These are phyloP conservation scores for Gobionotothen gibberifrons DNA, from an alignment of 2,797 vertebrate species.

Conservation along the genomic window DNA sequence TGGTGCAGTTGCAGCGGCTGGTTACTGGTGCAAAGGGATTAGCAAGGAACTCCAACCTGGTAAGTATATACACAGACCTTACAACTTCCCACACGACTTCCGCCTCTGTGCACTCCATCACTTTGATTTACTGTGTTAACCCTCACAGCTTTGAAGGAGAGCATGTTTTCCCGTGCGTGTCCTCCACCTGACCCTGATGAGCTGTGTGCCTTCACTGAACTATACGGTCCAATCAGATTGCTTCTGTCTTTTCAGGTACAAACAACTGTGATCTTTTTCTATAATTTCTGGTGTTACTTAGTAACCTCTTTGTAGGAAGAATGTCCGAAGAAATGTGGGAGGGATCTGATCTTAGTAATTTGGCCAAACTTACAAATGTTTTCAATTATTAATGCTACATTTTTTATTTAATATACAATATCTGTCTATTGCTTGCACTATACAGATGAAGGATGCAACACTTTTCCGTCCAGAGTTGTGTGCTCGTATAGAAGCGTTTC, in stretches of 20 bases:
- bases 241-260: constrained; percentile 75
- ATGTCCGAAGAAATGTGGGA: background rate
- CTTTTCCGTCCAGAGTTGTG: constrained; percentile 36
- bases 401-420: background rate
- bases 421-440: constrained; percentile 2
- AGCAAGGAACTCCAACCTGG: constrained; percentile 57
- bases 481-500: constrained; percentile 58
- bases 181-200: constrained; percentile 73
- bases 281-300: background rate
- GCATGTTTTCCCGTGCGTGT: constrained; percentile 30
- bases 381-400: background rate
- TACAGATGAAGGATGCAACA: constrained; percentile 63
- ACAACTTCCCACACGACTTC: background rate
- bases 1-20: constrained; percentile 75
- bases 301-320: background rate
- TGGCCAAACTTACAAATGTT: background rate
- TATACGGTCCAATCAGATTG: constrained; percentile 69
- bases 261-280: background rate
- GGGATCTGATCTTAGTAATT: background rate
- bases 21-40: constrained; percentile 70
- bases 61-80: constrained; percentile 23
- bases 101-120: background rate
- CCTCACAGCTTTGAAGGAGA: constrained; percentile 55
- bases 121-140: constrained; percentile 8
- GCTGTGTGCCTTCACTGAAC: constrained; percentile 70